These are phyloP conservation scores for Lepus americanus DNA, from an alignment of 2,113 vertebrate genomes.

Conservation along the genomic window DNA sequence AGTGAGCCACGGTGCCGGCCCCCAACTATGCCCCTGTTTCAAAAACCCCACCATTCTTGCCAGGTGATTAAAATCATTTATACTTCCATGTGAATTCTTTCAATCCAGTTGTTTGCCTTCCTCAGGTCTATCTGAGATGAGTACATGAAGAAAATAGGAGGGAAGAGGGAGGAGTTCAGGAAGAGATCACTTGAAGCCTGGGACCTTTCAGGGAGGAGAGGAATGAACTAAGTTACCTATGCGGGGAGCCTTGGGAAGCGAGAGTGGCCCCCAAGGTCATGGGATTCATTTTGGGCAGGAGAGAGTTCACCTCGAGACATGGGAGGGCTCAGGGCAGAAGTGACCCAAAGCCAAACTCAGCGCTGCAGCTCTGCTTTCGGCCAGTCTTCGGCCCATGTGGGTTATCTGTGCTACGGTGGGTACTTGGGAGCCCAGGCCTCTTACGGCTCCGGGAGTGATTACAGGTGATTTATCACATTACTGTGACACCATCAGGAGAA, in stretches of 20 bases:
- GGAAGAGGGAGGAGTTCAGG: neutral
- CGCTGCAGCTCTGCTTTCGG: neutral
- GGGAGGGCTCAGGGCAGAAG: neutral
- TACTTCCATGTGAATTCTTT: neutral
- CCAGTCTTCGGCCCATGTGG: neutral
- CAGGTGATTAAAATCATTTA: neutral
- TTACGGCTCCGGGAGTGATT: constrained; percentile 45
- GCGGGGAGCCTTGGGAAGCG: neutral
- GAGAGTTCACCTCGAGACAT: neutral
- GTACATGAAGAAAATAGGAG: constrained; percentile 4
- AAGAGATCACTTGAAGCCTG: neutral
- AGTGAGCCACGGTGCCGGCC: too few species aligned
- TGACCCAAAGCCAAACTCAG: neutral
- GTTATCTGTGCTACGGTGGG: constrained; percentile 1
- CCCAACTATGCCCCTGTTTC: neutral
- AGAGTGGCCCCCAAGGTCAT: neutral
- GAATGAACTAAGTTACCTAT: neutral
- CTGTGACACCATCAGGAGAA: constrained; percentile 41
- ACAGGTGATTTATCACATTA: constrained; percentile 55
- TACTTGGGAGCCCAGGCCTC: constrained; percentile 14
- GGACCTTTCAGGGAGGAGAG: neutral
- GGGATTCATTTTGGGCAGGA: neutral
- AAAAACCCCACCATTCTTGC: constrained; percentile 26
- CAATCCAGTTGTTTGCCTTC: neutral
- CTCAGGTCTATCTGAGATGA: constrained; percentile 5